Evolutionary conservation across 2,888 invertebrate species (phyloP).

Genomic region (Scaptomyza caliginosa): DNA sequence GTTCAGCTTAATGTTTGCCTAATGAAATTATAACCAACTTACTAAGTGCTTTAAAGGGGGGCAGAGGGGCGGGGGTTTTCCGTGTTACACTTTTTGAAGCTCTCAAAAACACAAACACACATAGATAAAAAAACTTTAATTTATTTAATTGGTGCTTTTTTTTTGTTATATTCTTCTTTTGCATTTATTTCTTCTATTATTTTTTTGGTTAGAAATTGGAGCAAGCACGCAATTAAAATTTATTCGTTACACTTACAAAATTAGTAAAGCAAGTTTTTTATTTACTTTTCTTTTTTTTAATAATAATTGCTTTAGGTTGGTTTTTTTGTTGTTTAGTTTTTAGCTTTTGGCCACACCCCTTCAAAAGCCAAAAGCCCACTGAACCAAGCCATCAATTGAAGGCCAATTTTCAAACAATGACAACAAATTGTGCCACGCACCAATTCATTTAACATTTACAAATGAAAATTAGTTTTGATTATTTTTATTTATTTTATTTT

Average conservation of each 20-base stretch:
- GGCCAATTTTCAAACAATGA: conserved; percentile 16
- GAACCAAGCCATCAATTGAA: conserved; percentile 19
- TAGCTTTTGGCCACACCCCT: conserved; percentile 20
- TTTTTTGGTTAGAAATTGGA: conserved; percentile 52
- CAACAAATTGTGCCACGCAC: conserved; percentile 29
- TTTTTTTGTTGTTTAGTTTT: neutral
- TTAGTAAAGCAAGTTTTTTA: conserved; percentile 17
- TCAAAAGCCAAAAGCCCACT: neutral
- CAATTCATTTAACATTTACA: conserved; percentile 22
- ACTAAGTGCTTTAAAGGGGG: conserved; percentile 58
- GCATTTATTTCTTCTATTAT: conserved; percentile 35
- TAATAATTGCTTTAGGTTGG: too few relatives aligned
- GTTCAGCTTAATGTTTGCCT: conserved; percentile 69
- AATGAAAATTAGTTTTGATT: too few relatives aligned
- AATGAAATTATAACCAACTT: conserved; percentile 74
- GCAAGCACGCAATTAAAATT: conserved; percentile 65
- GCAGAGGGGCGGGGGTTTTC: neutral
- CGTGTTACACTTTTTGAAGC: conserved; percentile 58
- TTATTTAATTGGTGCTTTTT: conserved; percentile 75
- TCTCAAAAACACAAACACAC: conserved; percentile 30
- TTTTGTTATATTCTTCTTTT: conserved; percentile 13
- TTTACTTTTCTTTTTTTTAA: neutral
- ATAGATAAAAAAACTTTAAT: conserved; percentile 70
- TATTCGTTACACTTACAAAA: conserved; percentile 21
- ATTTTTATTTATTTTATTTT: too few relatives aligned